A percentile compares a stretch with the other conserved stretches of the same genome.
phyloP scores from a whole-genome alignment of 2,888 invertebrate genomes.

The Erpobdella octoculata region DNA sequence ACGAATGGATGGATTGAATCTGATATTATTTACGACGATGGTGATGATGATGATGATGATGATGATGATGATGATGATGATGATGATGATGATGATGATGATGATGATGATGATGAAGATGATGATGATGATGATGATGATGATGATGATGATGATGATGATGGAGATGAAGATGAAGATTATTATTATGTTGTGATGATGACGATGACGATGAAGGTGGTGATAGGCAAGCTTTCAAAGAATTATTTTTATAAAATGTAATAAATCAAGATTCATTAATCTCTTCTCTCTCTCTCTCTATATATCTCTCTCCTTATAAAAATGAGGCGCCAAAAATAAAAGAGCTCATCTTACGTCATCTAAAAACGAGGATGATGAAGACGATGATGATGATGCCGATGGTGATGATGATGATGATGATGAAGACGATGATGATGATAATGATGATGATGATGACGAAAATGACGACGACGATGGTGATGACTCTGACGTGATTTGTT shows the following conservation, averaged over 20 bases:
- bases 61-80: constrained; percentile 10
- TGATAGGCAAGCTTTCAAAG: no score
- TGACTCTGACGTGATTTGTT: not conserved
- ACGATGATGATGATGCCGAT: constrained; percentile 8
- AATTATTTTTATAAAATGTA: no score
- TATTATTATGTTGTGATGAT: not conserved
- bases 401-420: not conserved
- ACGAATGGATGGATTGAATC: not conserved
- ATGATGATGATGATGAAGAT: not conserved
- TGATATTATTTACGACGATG: not conserved
- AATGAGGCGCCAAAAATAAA: no score
- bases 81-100: constrained; percentile 1
- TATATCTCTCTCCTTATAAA: no score
- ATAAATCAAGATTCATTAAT: no score
- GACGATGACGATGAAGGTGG: not conserved
- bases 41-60: constrained; percentile 18
- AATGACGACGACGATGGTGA: not conserved
- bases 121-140: not conserved
- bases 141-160: not conserved
- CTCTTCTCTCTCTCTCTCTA: no score
- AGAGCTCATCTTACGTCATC: not conserved
- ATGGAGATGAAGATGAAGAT: not conserved
- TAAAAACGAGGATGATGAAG: not conserved
- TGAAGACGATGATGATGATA: not conserved
- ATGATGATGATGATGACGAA: not conserved